phyloP scores from a whole-genome alignment of 2,113 vertebrate species.

The Phyllostomus discolor region DNA sequence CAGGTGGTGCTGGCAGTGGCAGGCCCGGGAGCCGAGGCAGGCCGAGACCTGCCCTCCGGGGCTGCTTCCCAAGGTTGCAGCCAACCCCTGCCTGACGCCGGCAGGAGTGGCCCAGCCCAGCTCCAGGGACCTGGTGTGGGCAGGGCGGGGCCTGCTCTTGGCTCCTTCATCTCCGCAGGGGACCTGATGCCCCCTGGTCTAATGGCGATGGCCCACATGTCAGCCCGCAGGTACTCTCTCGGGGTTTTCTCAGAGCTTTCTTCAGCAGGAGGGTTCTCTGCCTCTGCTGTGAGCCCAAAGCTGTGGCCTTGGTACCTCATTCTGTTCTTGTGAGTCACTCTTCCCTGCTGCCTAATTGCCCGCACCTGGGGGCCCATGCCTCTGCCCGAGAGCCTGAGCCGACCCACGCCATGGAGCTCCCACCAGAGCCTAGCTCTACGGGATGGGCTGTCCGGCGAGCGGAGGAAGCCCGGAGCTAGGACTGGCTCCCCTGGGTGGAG shows the following conservation, averaged over 20 bases:
- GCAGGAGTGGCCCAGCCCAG: background rate
- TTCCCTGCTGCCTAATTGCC: background rate
- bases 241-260: background rate
- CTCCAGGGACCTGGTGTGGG: background rate
- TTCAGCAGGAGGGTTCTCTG: background rate
- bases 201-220: background rate
- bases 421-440: background rate
- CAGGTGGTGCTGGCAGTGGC: fast-evolving
- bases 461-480: background rate
- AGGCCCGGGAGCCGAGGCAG: background rate
- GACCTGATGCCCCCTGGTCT: background rate
- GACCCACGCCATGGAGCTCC: background rate
- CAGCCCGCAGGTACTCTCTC: background rate
- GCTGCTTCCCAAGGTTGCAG: background rate
- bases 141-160: too few relatives aligned
- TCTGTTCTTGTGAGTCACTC: conserved; percentile 50
- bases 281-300: background rate
- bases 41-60: background rate
- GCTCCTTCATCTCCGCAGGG: background rate
- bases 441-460: fast-evolving
- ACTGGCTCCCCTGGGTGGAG: background rate
- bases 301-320: background rate
- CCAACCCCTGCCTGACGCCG: background rate
- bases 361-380: background rate
- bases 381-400: background rate